Evolutionary conservation across 2,113 vertebrate genomes (phyloP).

Genomic region (Aleadryas rufinucha): DNA sequence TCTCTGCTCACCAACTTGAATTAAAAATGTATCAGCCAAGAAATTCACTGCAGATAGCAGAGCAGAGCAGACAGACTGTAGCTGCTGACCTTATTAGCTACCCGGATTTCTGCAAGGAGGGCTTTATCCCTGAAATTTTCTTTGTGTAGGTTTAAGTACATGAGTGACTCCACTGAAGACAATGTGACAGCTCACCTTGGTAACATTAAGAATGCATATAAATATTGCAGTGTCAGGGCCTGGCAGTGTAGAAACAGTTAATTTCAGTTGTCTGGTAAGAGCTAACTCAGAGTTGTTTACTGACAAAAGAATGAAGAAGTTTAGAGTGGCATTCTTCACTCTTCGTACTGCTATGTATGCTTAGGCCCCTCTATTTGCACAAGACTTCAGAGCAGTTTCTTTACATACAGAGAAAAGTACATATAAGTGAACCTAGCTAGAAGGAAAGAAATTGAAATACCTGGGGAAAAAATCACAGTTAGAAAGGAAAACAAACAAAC

Average conservation of each 20-base stretch:
- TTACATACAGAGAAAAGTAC: background rate
- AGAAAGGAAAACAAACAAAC: background rate
- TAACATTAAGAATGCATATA: background rate
- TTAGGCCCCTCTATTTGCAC: background rate
- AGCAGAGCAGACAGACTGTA: background rate
- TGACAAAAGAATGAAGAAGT: background rate
- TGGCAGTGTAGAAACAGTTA: background rate
- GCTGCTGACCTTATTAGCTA: background rate
- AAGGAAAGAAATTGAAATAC: background rate
- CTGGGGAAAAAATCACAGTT: background rate
- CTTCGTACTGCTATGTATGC: background rate
- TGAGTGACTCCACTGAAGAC: background rate
- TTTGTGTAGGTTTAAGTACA: background rate
- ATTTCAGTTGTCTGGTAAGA: background rate
- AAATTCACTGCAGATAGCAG: background rate
- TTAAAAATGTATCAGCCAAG: background rate
- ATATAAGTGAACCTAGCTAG: background rate
- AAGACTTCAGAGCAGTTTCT: background rate
- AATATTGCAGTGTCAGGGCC: background rate
- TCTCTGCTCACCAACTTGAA: background rate
- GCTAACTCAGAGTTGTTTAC: background rate
- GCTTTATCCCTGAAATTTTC: background rate
- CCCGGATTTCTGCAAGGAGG: background rate
- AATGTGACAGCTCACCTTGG: background rate
- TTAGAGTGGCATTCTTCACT: background rate